A percentile compares a stretch with the other conserved stretches of the same genome.
phyloP scores from a whole-genome alignment of 2,797 vertebrate genomes.

The Notamacropus eugenii region DNA sequence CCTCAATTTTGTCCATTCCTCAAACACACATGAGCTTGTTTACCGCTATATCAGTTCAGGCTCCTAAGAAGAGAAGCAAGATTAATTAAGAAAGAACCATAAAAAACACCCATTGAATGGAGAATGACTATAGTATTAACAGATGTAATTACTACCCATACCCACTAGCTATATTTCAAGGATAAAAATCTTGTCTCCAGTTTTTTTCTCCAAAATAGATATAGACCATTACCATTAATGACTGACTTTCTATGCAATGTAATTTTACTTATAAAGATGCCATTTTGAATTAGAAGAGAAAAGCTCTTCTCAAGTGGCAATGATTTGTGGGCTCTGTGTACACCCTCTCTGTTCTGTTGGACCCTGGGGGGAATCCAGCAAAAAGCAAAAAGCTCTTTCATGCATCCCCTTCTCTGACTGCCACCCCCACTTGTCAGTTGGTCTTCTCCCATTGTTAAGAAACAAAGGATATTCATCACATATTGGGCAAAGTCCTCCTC shows the following conservation, averaged over 20 bases:
- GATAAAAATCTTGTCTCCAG: constrained; percentile 79
- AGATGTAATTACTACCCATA: constrained; percentile 78
- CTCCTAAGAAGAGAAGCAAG: constrained; percentile 22
- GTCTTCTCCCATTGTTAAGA: constrained; percentile 20
- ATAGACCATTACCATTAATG: constrained; percentile 78
- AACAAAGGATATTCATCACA: constrained; percentile 51
- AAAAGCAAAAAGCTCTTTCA: not conserved
- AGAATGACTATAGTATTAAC: constrained; percentile 75
- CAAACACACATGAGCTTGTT: not conserved
- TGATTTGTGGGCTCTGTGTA: not conserved
- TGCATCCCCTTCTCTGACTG: not conserved
- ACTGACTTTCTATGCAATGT: constrained; percentile 73
- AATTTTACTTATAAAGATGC: constrained; percentile 74
- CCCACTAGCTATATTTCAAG: constrained; percentile 78
- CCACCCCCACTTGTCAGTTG: not conserved
- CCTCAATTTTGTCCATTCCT: not conserved
- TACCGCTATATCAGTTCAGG: not conserved
- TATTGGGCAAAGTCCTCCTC: not conserved
- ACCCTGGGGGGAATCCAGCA: not conserved
- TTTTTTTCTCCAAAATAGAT: constrained; percentile 79
- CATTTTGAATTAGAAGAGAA: constrained; percentile 37
- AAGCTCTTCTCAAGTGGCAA: constrained; percentile 41
- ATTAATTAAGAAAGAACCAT: constrained; percentile 75
- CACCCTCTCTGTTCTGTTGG: not conserved
- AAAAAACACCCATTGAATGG: constrained; percentile 68